Evolutionary conservation across 1,140 invertebrate species (phyloP).

Genomic region (Tetramorium simillimum): DNA sequence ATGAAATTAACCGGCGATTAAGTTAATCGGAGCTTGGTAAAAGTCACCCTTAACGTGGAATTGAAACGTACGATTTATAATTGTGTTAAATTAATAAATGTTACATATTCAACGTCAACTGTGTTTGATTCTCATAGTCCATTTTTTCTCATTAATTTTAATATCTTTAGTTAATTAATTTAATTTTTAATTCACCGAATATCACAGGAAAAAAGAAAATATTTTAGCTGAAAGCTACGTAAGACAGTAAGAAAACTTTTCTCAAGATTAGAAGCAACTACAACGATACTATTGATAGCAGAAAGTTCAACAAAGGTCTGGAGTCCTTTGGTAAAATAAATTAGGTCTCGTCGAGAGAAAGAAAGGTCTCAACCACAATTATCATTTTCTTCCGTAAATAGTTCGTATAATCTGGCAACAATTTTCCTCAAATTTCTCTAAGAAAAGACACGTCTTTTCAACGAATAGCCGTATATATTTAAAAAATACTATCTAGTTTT

Average conservation of each 20-base stretch:
- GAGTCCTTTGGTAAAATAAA: background rate
- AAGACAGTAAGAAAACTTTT: background rate
- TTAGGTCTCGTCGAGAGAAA: background rate
- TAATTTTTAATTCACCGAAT: background rate
- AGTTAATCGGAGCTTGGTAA: too few species aligned
- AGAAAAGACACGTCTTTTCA: background rate
- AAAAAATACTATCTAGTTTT: background rate
- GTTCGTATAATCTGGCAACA: background rate
- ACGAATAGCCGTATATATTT: background rate
- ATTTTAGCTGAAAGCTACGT: constrained; percentile 17
- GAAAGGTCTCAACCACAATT: background rate
- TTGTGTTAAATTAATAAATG: too few species aligned
- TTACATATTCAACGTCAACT: too few species aligned
- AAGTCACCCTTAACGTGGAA: too few species aligned
- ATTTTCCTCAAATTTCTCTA: background rate
- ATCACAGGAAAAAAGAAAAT: background rate
- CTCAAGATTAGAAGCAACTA: background rate
- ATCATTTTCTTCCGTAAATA: background rate
- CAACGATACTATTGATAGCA: background rate
- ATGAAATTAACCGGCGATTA: too few species aligned
- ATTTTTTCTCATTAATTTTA: too few species aligned
- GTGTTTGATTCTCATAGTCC: too few species aligned
- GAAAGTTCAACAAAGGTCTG: background rate
- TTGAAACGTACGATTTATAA: too few species aligned
- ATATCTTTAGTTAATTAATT: too few species aligned